phyloP scores from a whole-genome alignment of 1,140 invertebrate genomes.

The Pteromalus puparum region DNA sequence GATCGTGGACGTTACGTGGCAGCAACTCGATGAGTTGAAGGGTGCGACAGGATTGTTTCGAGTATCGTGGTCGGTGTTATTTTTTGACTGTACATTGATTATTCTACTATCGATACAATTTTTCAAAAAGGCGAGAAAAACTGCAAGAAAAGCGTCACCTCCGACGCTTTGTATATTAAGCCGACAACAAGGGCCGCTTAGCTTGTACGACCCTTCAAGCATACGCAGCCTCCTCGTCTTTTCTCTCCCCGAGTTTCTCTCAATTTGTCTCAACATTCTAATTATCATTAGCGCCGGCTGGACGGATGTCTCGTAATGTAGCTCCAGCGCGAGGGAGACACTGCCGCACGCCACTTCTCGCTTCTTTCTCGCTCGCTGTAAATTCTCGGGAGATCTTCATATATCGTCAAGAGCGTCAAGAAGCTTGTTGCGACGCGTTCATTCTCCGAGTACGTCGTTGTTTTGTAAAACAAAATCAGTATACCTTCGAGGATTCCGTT shows the following conservation, averaged over 20 bases:
- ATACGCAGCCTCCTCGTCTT: neutral
- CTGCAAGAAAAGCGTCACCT: neutral
- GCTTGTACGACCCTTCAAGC: neutral
- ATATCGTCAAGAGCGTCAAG: neutral
- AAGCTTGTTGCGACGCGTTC: neutral
- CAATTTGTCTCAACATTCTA: constrained; percentile 67
- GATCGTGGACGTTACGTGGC: too few species aligned
- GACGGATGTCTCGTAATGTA: constrained; percentile 69
- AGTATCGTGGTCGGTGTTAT: too few species aligned
- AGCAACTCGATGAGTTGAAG: too few species aligned
- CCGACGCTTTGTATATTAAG: neutral
- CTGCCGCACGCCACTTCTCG: neutral
- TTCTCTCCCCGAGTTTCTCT: constrained; percentile 13
- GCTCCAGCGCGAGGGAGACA: constrained; percentile 41
- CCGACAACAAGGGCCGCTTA: too few species aligned
- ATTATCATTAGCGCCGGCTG: constrained; percentile 68
- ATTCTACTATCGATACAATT: too few species aligned
- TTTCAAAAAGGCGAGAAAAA: too few species aligned
- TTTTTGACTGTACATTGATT: too few species aligned
- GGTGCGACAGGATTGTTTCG: too few species aligned
- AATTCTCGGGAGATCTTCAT: neutral
- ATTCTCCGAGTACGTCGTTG: neutral
- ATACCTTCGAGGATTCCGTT: too few species aligned
- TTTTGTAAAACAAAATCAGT: too few species aligned
- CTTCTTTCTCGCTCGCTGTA: neutral